phyloP scores from a whole-genome alignment of 2,113 vertebrate species.

The Oxyruncus cristatus region DNA sequence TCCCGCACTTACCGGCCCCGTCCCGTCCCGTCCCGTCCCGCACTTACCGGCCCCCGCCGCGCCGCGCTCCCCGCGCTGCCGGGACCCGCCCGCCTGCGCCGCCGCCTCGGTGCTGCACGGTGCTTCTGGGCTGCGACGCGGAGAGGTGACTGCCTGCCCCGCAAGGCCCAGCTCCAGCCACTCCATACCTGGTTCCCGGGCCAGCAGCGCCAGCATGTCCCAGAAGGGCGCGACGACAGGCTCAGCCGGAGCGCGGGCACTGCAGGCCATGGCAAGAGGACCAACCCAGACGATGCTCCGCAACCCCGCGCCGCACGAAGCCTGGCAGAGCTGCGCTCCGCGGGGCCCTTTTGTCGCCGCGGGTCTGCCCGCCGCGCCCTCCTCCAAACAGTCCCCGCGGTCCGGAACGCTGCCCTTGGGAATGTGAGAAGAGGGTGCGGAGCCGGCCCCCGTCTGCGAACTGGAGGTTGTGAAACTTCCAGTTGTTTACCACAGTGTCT shows the following conservation, averaged over 20 bases:
- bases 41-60: neutral
- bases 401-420: neutral
- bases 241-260: fast-evolving
- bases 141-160: fast-evolving
- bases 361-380: fast-evolving
- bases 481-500: fast-evolving
- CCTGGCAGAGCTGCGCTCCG: fast-evolving
- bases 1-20: neutral
- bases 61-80: fast-evolving
- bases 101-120: fast-evolving
- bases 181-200: neutral
- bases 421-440: too few relatives aligned
- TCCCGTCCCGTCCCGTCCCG: neutral
- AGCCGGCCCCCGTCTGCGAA: fast-evolving
- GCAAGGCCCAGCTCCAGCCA: neutral
- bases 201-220: conserved; percentile 11
- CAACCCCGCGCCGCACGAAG: fast-evolving
- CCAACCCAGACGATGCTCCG: fast-evolving
- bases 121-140: fast-evolving
- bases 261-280: fast-evolving
- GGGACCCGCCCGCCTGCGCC: fast-evolving
- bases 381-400: neutral
- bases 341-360: neutral
- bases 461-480: neutral
- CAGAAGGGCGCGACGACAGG: neutral